These are phyloP conservation scores for Apostichopus californicus DNA, from an alignment of 35 echinoderm and acorn worm species.

Conservation along the genomic window DNA sequence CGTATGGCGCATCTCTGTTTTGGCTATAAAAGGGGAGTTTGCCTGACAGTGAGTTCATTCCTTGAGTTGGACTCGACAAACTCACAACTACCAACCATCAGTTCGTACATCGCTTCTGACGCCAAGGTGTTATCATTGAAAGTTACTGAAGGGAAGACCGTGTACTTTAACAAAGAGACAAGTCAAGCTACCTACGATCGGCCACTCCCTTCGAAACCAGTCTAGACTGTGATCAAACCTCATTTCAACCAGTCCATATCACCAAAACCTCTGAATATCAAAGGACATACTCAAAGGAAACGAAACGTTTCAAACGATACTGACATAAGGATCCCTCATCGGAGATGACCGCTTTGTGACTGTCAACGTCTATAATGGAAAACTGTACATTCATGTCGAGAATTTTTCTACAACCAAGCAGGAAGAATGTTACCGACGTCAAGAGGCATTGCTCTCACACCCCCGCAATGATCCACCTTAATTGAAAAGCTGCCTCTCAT, in stretches of 20 bases:
- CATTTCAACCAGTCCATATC: background rate
- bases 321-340: conserved; percentile 3
- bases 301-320: background rate
- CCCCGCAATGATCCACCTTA: background rate
- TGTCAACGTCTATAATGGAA: background rate
- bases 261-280: background rate
- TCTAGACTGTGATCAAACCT: background rate
- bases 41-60: background rate
- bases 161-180: background rate
- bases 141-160: background rate
- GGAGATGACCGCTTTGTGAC: conserved; percentile 15
- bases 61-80: background rate
- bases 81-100: background rate
- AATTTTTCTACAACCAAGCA: conserved; percentile 28
- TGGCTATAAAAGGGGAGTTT: too few relatives aligned
- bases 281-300: background rate
- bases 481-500: background rate
- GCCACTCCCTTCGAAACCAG: background rate
- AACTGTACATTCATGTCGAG: conserved; percentile 18
- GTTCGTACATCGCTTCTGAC: background rate
- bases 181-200: conserved; percentile 3
- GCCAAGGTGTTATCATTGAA: background rate
- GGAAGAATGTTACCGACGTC: background rate
- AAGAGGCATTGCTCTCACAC: conserved; percentile 4
- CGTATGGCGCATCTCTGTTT: too few relatives aligned